Base-by-base conservation (phyloP, 2,888 invertebrate genomes). In the Incurvaria masculella region DNA sequence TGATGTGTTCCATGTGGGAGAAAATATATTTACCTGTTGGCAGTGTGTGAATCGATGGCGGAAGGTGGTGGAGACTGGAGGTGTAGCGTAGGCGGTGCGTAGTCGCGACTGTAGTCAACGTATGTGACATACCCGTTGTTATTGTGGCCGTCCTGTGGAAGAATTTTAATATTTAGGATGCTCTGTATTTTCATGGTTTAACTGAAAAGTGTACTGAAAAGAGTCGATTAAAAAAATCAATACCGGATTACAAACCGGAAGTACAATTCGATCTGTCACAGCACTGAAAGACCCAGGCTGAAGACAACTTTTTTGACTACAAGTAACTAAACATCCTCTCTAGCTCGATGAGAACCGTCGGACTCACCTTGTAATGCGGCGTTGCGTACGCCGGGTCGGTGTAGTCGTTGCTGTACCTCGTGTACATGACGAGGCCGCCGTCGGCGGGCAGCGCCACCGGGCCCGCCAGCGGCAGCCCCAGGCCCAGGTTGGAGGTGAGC, bases 91-190 rank as follows among this genome's bases (percentile, higher is more conserved):
- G 93, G 92, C 2, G 94, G 94, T 60, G 90, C 92, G 69, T 94
- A 94, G 66, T 94, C 94, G 26, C 92, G 84, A 6, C 88, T 85
- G 65, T 92, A 94, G 67, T 94, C 94, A 43, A 91, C 91, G 66
- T 93, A 94, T 1, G 92, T 91, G 52, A 91, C 88, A 67, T 92
- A 93, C 21, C 91, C 91, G 62, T 91, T 91, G 66, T 87, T 88
- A 68, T 88, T 90, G 59, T 90, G 88, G 48, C 89, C 89, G 52
- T 89, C 87, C 89, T 90, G 57, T 52, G 56, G 49, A 58, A 45
- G 50, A 49, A 41, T 18, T n/a, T n/a, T n/a, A n/a, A n/a, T n/a
- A n/a, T 18, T 46, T 21, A 20, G 20, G n/a, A n/a, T n/a, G n/a
- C n/a, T n/a, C n/a, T n/a, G n/a, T n/a, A n/a, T n/a, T n/a, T n/a